A percentile compares a stretch with the other conserved stretches of the same genome.
Conservation (phyloP, 2,113 vertebrate species). For the Tachuris rubrigastra region DNA sequence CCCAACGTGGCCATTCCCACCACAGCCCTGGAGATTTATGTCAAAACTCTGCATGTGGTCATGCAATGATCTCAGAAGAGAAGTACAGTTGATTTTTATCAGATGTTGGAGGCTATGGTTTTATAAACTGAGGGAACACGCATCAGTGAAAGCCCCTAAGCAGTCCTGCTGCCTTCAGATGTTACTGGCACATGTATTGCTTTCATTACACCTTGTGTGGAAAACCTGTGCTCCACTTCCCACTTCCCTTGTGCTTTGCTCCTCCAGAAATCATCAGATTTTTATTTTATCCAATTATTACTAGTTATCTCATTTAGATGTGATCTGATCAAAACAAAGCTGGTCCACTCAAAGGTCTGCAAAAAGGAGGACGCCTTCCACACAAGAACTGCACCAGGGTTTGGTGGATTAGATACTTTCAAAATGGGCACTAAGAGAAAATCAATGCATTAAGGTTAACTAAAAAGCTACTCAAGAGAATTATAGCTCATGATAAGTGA, state of each 20-base stretch:
- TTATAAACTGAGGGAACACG: neutral
- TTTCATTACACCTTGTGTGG: neutral
- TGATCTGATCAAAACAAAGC: neutral
- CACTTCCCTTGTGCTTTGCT: neutral
- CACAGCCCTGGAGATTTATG: neutral
- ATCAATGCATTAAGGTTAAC: neutral
- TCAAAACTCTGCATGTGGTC: neutral
- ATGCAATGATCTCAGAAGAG: neutral
- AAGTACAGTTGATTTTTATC: slow-evolving; percentile 26
- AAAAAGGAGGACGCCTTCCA: neutral
- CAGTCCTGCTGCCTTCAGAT: neutral
- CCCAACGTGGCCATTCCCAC: accelerated
- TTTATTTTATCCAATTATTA: neutral
- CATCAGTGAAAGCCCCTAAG: neutral
- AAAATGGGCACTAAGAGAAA: neutral
- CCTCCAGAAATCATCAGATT: neutral
- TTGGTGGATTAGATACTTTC: neutral
- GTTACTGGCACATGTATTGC: neutral
- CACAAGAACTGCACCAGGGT: neutral
- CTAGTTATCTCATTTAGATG: neutral
- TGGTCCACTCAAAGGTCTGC: neutral
- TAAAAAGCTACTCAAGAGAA: neutral
- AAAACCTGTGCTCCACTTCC: neutral
- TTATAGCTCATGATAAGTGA: neutral
- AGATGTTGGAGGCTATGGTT: slow-evolving; percentile 1